Conservation (phyloP, 2,888 invertebrate species). For the Epirrhoe tristata region DNA sequence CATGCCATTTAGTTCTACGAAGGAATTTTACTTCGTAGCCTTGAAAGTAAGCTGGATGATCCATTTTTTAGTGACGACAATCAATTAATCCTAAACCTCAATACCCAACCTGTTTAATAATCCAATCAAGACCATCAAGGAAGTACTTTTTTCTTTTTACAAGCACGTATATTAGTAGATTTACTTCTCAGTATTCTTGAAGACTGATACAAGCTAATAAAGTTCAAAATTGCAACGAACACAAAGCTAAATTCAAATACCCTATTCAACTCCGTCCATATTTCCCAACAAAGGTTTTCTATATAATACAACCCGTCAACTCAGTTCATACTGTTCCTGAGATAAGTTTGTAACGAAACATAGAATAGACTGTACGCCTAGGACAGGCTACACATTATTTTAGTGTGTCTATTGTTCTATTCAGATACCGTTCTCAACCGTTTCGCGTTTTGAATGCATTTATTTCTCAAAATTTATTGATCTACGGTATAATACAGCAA, state of each 20-base stretch:
- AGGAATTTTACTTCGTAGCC: neutral
- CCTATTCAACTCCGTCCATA: conserved; percentile 22
- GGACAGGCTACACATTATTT: conserved; percentile 11
- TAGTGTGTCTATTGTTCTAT: conserved; percentile 20
- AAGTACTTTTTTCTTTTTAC: neutral
- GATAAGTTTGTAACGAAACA: conserved; percentile 27
- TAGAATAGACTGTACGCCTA: conserved; percentile 22
- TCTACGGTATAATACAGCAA: neutral
- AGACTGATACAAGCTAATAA: neutral
- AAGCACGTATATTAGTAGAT: neutral
- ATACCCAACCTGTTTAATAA: conserved; percentile 9
- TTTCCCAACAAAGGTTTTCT: conserved; percentile 35
- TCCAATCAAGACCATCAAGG: conserved; percentile 10
- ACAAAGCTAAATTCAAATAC: conserved; percentile 8
- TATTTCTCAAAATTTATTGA: neutral
- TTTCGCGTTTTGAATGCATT: conserved; percentile 24
- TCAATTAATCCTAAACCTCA: conserved; percentile 13
- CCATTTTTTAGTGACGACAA: neutral
- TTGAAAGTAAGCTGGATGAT: conserved; percentile 25
- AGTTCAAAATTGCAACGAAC: conserved; percentile 9
- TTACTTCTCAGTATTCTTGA: neutral
- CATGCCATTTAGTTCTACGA: neutral
- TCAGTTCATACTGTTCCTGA: conserved; percentile 25
- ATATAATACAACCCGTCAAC: conserved; percentile 30
- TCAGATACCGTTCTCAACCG: conserved; percentile 18